A percentile compares a stretch with the other conserved stretches of the same genome.
Conservation (phyloP, 2,113 vertebrate genomes). For the Xiphophorus hellerii region DNA sequence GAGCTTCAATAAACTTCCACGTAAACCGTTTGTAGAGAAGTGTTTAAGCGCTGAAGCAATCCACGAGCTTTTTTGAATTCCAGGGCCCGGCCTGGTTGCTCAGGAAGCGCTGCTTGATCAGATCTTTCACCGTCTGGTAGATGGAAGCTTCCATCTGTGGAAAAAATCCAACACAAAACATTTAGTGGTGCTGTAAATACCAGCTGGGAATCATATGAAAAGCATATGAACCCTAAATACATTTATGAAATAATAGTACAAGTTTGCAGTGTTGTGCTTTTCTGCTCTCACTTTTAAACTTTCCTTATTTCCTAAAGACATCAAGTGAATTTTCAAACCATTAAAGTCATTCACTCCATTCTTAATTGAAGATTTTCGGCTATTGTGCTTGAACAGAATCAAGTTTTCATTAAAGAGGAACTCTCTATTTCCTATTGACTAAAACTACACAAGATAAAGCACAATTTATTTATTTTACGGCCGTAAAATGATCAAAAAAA, state of each 20-base stretch:
- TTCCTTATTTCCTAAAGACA: too few species aligned
- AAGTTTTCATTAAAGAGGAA: too few species aligned
- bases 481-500: too few species aligned
- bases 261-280: too few species aligned
- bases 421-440: too few species aligned
- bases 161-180: constrained; percentile 1
- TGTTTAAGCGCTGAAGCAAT: constrained; percentile 53
- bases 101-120: constrained; percentile 55
- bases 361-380: too few species aligned
- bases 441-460: too few species aligned
- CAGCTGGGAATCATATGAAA: neutral
- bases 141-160: constrained; percentile 45
- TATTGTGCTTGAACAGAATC: too few species aligned
- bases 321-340: too few species aligned
- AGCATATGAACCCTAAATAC: neutral
- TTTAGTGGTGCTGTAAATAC: neutral
- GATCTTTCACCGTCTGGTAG: constrained; percentile 66
- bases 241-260: neutral
- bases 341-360: too few species aligned
- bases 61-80: constrained; percentile 67
- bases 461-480: too few species aligned
- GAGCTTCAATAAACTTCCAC: constrained; percentile 17
- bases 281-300: too few species aligned
- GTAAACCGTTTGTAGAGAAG: neutral
- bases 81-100: constrained; percentile 49